A percentile compares a stretch with the other conserved stretches of the same genome.
Conservation (phyloP, 2,113 vertebrate genomes). For the Salminus brasiliensis region DNA sequence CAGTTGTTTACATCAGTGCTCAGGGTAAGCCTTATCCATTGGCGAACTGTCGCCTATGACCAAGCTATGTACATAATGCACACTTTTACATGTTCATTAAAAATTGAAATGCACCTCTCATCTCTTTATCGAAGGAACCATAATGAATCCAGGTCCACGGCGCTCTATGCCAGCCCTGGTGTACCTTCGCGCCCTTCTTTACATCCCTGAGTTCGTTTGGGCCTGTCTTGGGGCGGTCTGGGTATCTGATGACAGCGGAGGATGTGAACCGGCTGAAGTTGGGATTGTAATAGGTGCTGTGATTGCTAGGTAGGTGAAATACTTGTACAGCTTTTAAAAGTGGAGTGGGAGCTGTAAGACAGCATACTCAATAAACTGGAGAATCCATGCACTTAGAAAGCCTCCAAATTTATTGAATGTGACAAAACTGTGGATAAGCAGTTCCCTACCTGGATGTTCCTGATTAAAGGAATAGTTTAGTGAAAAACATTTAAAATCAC, state of each 20-base stretch:
- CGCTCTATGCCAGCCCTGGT: constrained; percentile 89
- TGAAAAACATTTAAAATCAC: too few species aligned
- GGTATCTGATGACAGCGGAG: constrained; percentile 80
- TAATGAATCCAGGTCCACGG: constrained; percentile 88
- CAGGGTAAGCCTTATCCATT: constrained; percentile 77
- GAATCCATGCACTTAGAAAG: background rate
- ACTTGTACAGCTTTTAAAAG: background rate
- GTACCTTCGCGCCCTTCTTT: constrained; percentile 87
- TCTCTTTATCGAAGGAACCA: constrained; percentile 80
- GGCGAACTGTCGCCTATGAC: too few species aligned
- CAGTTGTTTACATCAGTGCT: constrained; percentile 89
- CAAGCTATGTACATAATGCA: background rate
- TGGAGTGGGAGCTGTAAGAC: background rate
- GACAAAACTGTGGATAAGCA: background rate
- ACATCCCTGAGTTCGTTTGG: constrained; percentile 90
- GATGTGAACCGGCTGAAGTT: constrained; percentile 82
- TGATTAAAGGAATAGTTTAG: too few species aligned
- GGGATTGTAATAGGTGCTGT: constrained; percentile 82
- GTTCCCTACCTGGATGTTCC: too few species aligned
- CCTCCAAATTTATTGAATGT: background rate
- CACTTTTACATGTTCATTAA: background rate
- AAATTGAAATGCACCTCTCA: background rate
- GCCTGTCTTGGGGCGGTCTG: constrained; percentile 86
- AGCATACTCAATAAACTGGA: background rate
- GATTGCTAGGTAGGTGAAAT: constrained; percentile 80